Base-by-base conservation (phyloP, 2,797 vertebrate genomes). In the Ctenochaetus hawaiiensis region DNA sequence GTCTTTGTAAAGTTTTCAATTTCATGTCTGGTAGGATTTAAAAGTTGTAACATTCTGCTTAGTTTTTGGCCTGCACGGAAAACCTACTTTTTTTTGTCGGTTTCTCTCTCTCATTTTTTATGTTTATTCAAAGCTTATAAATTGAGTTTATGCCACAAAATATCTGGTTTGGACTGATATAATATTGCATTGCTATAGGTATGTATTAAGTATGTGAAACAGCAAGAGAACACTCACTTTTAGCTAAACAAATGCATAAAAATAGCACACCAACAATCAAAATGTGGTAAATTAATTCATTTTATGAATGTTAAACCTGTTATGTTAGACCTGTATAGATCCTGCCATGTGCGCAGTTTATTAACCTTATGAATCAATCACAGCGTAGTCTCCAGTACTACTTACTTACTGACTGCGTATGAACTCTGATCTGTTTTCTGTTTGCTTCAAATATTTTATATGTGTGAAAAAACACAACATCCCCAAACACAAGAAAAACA, bases 361-460 rank as follows among this genome's bases (percentile, higher is more conserved):
- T 84, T 83, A 83, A 45, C 54, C 72, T 80, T 75, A 45, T 82
- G 60, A 80, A 64, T 77, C 65, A 49, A 61, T 58, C 61, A 52
- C 62, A 78, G 75, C 43, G 48, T 47, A 9, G 17, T 20, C 23
- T n/a, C 20, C 54, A 26, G 22, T 59, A 52, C 61, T 44, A 22
- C 51, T 44, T 26, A n/a, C n/a, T 17, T 26, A 72, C 37, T 13
- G n/a, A 23, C 54, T 30, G 16, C 6, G 13, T 30, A 22, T 48
- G 49, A 63, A 59, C 74, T 73, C 20, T 52, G 48, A 43, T 20
- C 39, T 16, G 22, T 37, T 57, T 69, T 52, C 17, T 45, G n/a
- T 57, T 20, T 26, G 34, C 13, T 22, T 18, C 4, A 8, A 2
- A 44, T 20, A 6, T 30, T 54, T 22, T 18, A 45, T 37, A 58